Conservation (phyloP, 2,113 vertebrate genomes). For the Saguinus midas region DNA sequence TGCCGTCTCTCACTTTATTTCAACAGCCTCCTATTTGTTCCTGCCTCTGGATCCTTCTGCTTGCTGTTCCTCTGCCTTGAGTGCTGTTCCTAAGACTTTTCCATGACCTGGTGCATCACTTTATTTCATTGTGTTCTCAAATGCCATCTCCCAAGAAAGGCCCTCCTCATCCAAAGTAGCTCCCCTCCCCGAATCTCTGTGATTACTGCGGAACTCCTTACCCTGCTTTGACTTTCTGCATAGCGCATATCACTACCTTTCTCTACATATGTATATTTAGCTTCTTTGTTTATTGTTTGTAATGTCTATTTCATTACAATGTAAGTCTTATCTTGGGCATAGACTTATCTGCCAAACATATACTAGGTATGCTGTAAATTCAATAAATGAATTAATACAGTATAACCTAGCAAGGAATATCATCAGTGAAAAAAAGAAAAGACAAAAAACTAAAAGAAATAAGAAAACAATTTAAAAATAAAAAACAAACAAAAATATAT, state of each 20-base stretch:
- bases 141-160: background rate
- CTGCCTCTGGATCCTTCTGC: background rate
- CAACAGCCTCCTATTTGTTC: background rate
- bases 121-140: background rate
- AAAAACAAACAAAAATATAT: no score
- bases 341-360: background rate
- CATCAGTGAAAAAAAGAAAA: no score
- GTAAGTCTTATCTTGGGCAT: background rate
- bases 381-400: background rate
- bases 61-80: background rate
- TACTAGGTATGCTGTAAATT: background rate
- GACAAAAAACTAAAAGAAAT: no score
- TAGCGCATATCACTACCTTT: background rate
- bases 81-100: background rate
- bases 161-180: background rate
- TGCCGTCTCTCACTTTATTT: background rate
- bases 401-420: background rate
- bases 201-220: background rate
- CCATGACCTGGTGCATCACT: background rate
- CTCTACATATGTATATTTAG: background rate
- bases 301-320: background rate
- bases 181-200: background rate
- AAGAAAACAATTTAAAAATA: no score
- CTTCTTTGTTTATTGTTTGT: background rate
- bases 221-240: background rate